Base-by-base conservation (phyloP, 1,140 invertebrate species). In the Agrilus planipennis region DNA sequence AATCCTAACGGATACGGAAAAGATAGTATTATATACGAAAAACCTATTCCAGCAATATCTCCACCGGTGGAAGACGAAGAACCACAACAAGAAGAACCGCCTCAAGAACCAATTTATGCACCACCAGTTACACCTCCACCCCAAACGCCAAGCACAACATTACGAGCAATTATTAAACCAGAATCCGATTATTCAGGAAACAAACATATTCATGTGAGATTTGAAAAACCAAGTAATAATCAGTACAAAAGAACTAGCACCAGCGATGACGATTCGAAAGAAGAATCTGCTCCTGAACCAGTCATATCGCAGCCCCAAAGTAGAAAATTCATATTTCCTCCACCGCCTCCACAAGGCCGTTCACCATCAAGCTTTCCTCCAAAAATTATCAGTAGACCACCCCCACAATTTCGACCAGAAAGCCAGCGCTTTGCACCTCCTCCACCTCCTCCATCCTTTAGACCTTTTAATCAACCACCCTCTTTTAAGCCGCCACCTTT, bases 161-260 rank as follows among this genome's bases (percentile, higher is more conserved):
- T 87, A 22, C 68, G 84, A 56, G 77, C 85, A 1, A 80, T 89
- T 18, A 88, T 89, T 32, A 76, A 79, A 48, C 84, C 84, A 0
- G 84, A 88, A 47, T 87, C 83, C 4, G 84, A 88, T 57, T 87
- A 80, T 51, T 82, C 86, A 50, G 77, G 74, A 40, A 73, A 79
- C 41, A 79, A 77, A 41, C 79, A 78, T 18, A 77, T 84, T 9
- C 77, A 79, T 49, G 74, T 84, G 4, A 82, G 81, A 18, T 84
- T 86, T 47, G 80, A 79, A 7, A 75, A 73, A 27, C 74, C 79
- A 47, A 59, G 67, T 34, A 67, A 74, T 34, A 62, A 68, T 44
- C 66, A 69, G 39, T 58, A 69, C 4, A 70, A 70, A 27, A 58
- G 70, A 46, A n/a, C n/a, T n/a, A n/a, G n/a, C n/a, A n/a, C n/a